phyloP scores from a whole-genome alignment of 1,140 invertebrate genomes.

The Zaprionus tsacasi region DNA sequence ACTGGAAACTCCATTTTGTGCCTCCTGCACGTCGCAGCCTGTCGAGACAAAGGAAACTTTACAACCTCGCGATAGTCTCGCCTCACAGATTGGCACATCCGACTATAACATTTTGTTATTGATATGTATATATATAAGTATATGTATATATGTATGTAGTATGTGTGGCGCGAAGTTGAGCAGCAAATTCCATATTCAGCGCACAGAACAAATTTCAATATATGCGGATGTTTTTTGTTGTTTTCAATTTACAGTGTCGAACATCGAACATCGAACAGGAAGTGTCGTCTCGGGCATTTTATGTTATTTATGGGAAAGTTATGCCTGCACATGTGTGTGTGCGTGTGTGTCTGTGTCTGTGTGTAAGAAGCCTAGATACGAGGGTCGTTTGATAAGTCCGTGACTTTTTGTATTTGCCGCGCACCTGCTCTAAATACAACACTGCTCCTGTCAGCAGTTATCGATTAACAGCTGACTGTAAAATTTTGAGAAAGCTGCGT shows the following conservation, averaged over 20 bases:
- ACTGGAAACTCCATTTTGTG: constrained; percentile 3
- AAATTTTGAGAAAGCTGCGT: no score
- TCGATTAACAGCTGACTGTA: no score
- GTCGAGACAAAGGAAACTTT: constrained; percentile 45
- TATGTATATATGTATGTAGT: background rate
- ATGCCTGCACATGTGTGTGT: constrained; percentile 43
- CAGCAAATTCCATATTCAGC: constrained; percentile 67
- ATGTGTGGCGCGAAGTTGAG: constrained; percentile 9
- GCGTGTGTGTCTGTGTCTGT: constrained; percentile 48
- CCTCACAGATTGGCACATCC: constrained; percentile 34
- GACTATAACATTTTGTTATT: constrained; percentile 39
- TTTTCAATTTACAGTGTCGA: constrained; percentile 70
- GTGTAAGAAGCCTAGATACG: constrained; percentile 8
- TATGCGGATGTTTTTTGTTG: constrained; percentile 51
- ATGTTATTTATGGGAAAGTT: constrained; percentile 71
- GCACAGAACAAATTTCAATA: constrained; percentile 69
- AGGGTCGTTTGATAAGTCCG: no score
- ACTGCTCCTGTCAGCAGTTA: no score
- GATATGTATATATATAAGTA: background rate
- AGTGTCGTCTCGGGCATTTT: constrained; percentile 66
- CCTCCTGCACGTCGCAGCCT: background rate
- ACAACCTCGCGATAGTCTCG: constrained; percentile 26
- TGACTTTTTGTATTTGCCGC: no score
- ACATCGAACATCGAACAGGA: constrained; percentile 29
- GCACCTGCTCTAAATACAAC: no score